A percentile compares a stretch with the other conserved stretches of the same genome.
Evolutionary conservation across 30 jellyfish, hydroid and myxozoan genomes (phyloP).

Genomic region (Morbakka virulenta): DNA sequence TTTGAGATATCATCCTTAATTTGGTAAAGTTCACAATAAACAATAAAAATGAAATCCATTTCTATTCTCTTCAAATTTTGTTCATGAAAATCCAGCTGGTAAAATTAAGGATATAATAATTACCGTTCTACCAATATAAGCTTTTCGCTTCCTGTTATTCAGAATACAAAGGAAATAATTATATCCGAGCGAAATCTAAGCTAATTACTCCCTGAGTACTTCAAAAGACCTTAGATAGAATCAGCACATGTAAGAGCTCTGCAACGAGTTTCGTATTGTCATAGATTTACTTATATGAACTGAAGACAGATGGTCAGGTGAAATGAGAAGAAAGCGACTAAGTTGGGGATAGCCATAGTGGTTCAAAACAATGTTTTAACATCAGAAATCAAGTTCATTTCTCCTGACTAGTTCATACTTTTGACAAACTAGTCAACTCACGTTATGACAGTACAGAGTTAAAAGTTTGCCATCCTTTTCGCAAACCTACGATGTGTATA

Average conservation of each 20-base stretch:
- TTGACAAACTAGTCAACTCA: neutral
- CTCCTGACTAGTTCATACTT: neutral
- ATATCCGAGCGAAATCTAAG: too few species aligned
- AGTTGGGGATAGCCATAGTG: neutral
- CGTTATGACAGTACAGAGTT: neutral
- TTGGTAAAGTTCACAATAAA: too few species aligned
- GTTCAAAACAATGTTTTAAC: neutral
- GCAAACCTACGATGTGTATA: neutral
- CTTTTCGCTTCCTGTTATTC: too few species aligned
- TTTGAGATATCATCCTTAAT: too few species aligned
- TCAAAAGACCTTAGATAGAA: neutral
- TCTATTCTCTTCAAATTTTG: too few species aligned
- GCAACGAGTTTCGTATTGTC: neutral
- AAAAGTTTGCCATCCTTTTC: neutral
- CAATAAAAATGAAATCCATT: too few species aligned
- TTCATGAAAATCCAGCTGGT: too few species aligned
- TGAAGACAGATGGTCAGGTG: neutral
- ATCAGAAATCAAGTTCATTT: neutral
- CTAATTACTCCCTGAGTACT: neutral
- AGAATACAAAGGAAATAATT: too few species aligned
- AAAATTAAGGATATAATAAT: too few species aligned
- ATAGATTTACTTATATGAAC: neutral
- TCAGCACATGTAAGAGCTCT: neutral
- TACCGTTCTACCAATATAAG: too few species aligned
- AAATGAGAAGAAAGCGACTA: neutral